Base-by-base conservation (phyloP, 2,797 vertebrate species). In the Morelia viridis region DNA sequence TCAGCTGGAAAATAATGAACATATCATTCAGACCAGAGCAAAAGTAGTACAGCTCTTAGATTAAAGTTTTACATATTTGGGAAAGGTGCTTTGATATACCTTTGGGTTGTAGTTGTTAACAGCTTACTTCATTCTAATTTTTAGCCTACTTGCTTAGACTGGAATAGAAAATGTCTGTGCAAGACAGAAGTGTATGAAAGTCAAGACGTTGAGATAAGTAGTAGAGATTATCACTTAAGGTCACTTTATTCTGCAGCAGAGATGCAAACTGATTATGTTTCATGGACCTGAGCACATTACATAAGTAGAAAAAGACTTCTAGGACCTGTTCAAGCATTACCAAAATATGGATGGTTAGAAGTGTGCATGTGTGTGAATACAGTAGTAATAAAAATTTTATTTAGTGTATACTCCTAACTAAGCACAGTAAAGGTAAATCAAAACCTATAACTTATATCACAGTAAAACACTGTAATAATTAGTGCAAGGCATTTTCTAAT, bases 1-100 rank as follows among this genome's bases (percentile, higher is more conserved):
- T 94, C 94, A 94, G 94, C 94, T 93, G 92, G 92, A 94, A 96
- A 96, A 94, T 91, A 96, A 95, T 90, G 93, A 92, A 50, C 91
- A 0, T 57, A 92, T 85, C 68, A 26, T 53, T 93, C 85, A 91
- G 65, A 91, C 35, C 57, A 91, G 90, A 92, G 85, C 87, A 95
- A 92, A 65, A 84, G 88, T 91, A 85, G 84, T 88, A 58, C 85
- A 90, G 56, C 60, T 88, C 85, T 26, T 88, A 88, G 89, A 58
- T 90, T 64, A 90, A 89, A 26, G 85, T 90, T 88, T 90, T 87
- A 90, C 24, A 46, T 31, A 60, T 93, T 58, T 93, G 53, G n/a
- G 65, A 93, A 91, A 57, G 35, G 71, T 50, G 91, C 26, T 58
- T 62, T 41, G 83, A 41, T 87, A 71, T 84, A 94, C 61, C 94